These are phyloP conservation scores for Zaprionus davidi DNA, from an alignment of 1,140 invertebrate species.

Conservation along the genomic window DNA sequence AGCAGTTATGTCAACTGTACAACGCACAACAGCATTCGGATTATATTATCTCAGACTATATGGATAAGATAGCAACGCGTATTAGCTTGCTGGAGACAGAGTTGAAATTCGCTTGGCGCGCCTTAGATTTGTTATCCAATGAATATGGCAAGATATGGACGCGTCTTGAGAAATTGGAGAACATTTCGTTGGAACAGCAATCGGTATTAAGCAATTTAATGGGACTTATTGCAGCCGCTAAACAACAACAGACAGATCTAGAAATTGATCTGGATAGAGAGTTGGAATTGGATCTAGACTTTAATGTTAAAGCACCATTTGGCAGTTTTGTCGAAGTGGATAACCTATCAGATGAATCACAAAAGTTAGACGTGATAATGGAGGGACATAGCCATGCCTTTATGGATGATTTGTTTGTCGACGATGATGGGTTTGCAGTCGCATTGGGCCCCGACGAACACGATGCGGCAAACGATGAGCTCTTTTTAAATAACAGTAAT, in stretches of 20 bases:
- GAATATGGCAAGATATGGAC: conserved; percentile 98
- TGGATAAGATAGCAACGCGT: conserved; percentile 94
- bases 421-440: conserved; percentile 28
- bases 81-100: conserved; percentile 95
- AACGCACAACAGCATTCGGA: conserved; percentile 85
- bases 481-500: conserved; percentile 4
- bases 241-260: conserved; percentile 35
- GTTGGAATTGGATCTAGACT: background rate
- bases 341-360: background rate
- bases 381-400: background rate
- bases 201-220: conserved; percentile 95
- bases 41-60: conserved; percentile 93
- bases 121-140: conserved; percentile 94
- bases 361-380: conserved; percentile 2
- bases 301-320: conserved; percentile 20
- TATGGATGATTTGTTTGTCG: conserved; percentile 31
- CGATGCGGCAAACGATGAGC: background rate
- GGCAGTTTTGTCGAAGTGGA: conserved; percentile 7
- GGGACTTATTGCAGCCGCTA: conserved; percentile 88
- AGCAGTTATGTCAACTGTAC: conserved; percentile 71
- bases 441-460: background rate
- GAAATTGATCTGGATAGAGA: background rate
- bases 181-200: conserved; percentile 94
- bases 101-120: conserved; percentile 95
- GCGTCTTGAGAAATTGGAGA: conserved; percentile 94